Evolutionary conservation across 2,113 vertebrate species (phyloP).

Genomic region (Ornithorhynchus anatinus): DNA sequence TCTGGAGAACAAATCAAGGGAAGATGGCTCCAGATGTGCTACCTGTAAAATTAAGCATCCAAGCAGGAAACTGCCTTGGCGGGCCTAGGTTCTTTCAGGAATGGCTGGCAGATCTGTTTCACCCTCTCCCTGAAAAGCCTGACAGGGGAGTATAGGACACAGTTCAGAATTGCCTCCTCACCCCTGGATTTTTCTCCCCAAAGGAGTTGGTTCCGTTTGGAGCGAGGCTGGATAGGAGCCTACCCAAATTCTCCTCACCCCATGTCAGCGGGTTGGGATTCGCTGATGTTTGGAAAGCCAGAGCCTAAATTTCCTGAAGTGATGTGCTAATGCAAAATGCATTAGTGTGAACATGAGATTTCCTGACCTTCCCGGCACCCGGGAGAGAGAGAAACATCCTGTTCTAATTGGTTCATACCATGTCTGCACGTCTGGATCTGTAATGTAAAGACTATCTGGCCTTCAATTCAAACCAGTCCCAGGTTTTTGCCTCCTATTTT

Average conservation of each 20-base stretch:
- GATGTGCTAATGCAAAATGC: slow-evolving; percentile 19
- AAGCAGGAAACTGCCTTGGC: not conserved
- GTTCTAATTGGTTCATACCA: not conserved
- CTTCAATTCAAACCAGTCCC: not conserved
- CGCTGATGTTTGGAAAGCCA: not conserved
- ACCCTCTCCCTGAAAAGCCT: not conserved
- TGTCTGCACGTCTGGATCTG: not conserved
- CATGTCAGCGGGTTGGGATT: no score
- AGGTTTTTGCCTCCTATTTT: slow-evolving; percentile 12
- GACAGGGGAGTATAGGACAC: no score
- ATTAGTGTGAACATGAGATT: not conserved
- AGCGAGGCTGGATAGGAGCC: no score
- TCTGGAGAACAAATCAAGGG: no score
- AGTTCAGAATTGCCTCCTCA: no score
- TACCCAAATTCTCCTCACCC: no score
- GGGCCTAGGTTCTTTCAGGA: not conserved
- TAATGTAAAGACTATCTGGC: not conserved
- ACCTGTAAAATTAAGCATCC: not conserved
- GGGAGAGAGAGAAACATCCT: not conserved
- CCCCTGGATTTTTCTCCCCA: no score
- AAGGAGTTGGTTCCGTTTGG: no score
- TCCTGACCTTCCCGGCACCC: slow-evolving; percentile 15
- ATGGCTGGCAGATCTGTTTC: not conserved
- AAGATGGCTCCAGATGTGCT: not conserved
- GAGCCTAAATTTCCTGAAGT: not conserved